Evolutionary conservation across 2,113 vertebrate species (phyloP), one percentile per base, ranked within the genome.

Genomic region (Gymnobelideus leadbeateri): DNA sequence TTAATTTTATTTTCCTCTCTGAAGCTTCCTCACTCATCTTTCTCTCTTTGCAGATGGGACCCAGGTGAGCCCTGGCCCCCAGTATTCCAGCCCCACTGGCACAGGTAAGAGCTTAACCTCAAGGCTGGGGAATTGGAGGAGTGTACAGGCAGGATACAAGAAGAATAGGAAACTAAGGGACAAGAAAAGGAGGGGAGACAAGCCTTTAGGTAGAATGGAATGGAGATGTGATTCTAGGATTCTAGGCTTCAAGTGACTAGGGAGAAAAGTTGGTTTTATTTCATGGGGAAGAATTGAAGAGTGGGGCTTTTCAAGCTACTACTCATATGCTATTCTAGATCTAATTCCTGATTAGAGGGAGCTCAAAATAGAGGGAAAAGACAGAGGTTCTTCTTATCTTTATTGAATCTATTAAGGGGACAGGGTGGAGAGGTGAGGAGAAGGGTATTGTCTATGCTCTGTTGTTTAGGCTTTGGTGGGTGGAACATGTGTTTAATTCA

Each of bases 11-110:
- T 50, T 55, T 25, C 9, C 37, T 57, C 37, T 10, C 53, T 52
- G 46, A 90, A 37, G 21, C 55, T 19, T 19, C 84, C 68, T 96
- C 43, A 94, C 43, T 91, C 11, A 1, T 47, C 90, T 94, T 24
- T 96, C 90, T 93, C 77, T 98, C 89, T 92, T 91, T 96, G 46
- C 97, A 97, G 97, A 97, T 94, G 97, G 97, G 94, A 96, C 95
- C 96, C 95, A 96, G 95, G 97, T 97, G 96, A 98, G 95, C 93
- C 96, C 46, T 37, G 96, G 96, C 92, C 54, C 96, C 93, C 91
- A 43, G 94, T 94, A 84, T 90, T 51, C 52, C 92, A 54, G 53
- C 7, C 3, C 52, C 37, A 43, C 89, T 31, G 95, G 94, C 96
- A 95, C 91, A 96, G 95, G 96, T 97, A 95, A 96, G 94, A 93